Conservation (phyloP, 2,888 invertebrate species). For the Pasiphila rectangulata region DNA sequence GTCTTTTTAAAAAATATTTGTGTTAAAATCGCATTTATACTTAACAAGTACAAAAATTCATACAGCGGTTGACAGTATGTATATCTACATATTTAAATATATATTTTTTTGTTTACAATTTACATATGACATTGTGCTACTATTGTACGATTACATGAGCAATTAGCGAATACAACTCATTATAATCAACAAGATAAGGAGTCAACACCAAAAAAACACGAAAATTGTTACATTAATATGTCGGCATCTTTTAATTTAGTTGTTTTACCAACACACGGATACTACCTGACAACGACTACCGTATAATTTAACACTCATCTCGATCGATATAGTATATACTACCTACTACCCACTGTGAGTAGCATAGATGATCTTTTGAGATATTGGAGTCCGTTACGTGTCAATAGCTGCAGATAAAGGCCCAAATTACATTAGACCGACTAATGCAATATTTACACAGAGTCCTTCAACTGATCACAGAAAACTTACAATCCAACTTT, state of each 20-base stretch:
- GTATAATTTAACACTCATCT: too few relatives aligned
- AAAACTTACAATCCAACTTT: not conserved
- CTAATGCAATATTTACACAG: not conserved
- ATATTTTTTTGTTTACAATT: too few relatives aligned
- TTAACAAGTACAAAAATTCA: too few relatives aligned
- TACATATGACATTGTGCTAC: constrained; percentile 3
- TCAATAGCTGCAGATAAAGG: constrained; percentile 5
- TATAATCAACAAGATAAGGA: not conserved
- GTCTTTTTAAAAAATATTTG: not conserved
- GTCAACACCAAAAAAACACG: not conserved
- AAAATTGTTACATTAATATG: not conserved
- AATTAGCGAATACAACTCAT: constrained; percentile 1
- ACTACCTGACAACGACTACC: too few relatives aligned
- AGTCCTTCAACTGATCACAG: constrained; percentile 4
- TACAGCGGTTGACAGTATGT: too few relatives aligned
- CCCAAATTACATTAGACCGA: constrained; percentile 12
- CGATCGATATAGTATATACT: too few relatives aligned
- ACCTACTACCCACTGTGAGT: too few relatives aligned
- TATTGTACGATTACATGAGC: constrained; percentile 17
- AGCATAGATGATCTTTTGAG: too few relatives aligned
- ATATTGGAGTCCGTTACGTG: too few relatives aligned
- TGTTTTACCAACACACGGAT: too few relatives aligned
- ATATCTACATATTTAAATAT: not conserved
- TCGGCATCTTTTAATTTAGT: too few relatives aligned
- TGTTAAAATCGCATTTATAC: too few relatives aligned